These are phyloP conservation scores for Dascillus cervinus DNA, from an alignment of 2,888 invertebrate species.

Conservation along the genomic window DNA sequence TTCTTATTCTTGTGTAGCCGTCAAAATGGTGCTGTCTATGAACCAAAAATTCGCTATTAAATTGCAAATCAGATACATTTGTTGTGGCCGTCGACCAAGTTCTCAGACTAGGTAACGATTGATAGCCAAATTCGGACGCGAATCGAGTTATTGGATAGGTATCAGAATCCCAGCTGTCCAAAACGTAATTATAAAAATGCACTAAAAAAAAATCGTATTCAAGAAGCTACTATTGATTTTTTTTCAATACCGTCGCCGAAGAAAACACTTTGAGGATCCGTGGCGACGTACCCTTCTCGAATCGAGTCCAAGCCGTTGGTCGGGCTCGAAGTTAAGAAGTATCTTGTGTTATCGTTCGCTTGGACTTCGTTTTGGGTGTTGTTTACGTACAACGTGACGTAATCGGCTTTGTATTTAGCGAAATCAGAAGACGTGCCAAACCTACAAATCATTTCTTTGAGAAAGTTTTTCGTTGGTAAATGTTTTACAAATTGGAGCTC, in stretches of 20 bases:
- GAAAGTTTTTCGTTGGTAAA: no score
- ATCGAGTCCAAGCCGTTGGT: slow-evolving; percentile 73
- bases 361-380: slow-evolving; percentile 61
- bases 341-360: slow-evolving; percentile 53
- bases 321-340: slow-evolving; percentile 84
- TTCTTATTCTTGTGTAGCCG: slow-evolving; percentile 59
- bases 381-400: slow-evolving; percentile 73
- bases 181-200: slow-evolving; percentile 82
- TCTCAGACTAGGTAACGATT: slow-evolving; percentile 72
- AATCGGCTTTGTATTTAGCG: slow-evolving; percentile 54
- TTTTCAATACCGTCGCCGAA: slow-evolving; percentile 91
- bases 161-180: slow-evolving; percentile 72
- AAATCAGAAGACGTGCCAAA: slow-evolving; percentile 41
- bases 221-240: no score
- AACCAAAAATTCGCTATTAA: slow-evolving; percentile 53
- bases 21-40: slow-evolving; percentile 83
- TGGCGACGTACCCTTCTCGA: slow-evolving; percentile 67
- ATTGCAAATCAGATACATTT: slow-evolving; percentile 43
- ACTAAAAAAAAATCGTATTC: no score
- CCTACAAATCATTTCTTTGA: slow-evolving; percentile 33
- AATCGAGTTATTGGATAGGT: slow-evolving; percentile 79
- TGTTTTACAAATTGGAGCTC: no score
- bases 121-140: slow-evolving; percentile 93
- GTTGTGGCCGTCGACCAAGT: slow-evolving; percentile 57
- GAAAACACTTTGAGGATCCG: slow-evolving; percentile 65